These are phyloP conservation scores for Trachelus troglodyta DNA, from an alignment of 2,888 invertebrate species.

Conservation along the genomic window DNA sequence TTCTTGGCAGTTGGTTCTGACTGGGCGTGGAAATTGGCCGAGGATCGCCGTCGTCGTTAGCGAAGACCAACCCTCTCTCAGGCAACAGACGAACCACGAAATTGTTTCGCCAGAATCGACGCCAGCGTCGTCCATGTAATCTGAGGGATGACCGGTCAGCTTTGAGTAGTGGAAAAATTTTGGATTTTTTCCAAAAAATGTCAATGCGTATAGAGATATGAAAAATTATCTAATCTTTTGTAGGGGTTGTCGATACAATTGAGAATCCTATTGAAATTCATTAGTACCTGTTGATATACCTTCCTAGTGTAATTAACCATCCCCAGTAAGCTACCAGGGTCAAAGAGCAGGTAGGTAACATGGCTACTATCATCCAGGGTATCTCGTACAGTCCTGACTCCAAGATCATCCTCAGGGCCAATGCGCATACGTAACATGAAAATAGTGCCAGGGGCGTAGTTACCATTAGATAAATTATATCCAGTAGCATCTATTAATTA, in stretches of 20 bases:
- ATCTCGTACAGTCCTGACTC: constrained; percentile 54
- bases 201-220: background rate
- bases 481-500: constrained; percentile 54
- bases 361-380: constrained; percentile 61
- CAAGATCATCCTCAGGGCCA: constrained; percentile 53
- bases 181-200: background rate
- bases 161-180: background rate
- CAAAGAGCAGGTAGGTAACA: constrained; percentile 60
- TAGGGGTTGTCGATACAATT: background rate
- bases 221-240: background rate
- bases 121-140: constrained; percentile 60
- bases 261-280: background rate
- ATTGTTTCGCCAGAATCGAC: constrained; percentile 59
- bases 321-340: constrained; percentile 63
- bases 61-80: constrained; percentile 28
- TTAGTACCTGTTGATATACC: constrained; percentile 48
- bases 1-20: background rate
- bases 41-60: constrained; percentile 15
- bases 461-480: constrained; percentile 56
- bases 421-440: constrained; percentile 59
- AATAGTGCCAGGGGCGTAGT: constrained; percentile 61
- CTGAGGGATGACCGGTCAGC: constrained; percentile 31
- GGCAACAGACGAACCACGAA: constrained; percentile 57
- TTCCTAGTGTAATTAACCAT: constrained; percentile 60
- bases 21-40: background rate